These are phyloP conservation scores for Apostichopus japonicus DNA, from an alignment of 35 echinoderm and acorn worm species.

Conservation along the genomic window DNA sequence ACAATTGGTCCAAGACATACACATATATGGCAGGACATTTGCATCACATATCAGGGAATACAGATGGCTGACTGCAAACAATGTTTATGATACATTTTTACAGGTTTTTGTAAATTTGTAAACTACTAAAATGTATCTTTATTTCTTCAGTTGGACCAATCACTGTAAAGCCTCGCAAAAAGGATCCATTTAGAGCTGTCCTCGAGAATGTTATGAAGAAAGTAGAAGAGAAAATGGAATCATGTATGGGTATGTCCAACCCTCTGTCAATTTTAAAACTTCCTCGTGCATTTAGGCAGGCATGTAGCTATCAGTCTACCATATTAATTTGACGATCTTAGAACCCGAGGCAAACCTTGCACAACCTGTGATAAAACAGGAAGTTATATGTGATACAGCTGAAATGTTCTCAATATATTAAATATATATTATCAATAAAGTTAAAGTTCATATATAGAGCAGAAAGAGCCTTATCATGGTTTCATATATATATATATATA, in stretches of 20 bases:
- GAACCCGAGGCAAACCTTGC: neutral
- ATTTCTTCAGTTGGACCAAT: slow-evolving; percentile 48
- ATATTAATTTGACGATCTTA: neutral
- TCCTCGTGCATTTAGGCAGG: neutral
- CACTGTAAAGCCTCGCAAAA: slow-evolving; percentile 20
- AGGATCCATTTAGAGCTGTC: slow-evolving; percentile 18
- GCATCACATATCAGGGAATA: no score
- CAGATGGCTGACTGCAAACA: no score
- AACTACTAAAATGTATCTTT: no score
- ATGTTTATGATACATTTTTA: no score
- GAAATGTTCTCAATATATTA: neutral
- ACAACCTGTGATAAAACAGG: neutral
- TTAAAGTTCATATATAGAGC: no score
- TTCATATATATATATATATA: no score
- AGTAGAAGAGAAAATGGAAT: slow-evolving; percentile 32
- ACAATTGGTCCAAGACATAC: no score
- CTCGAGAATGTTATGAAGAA: slow-evolving; percentile 33
- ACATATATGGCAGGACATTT: no score
- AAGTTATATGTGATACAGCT: neutral
- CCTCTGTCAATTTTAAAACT: neutral
- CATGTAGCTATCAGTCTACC: neutral
- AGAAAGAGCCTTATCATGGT: no score
- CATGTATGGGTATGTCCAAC: neutral
- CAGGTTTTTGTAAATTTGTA: no score
- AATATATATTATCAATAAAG: neutral